phyloP scores from a whole-genome alignment of 1,140 invertebrate genomes.

The Spodoptera frugiperda region DNA sequence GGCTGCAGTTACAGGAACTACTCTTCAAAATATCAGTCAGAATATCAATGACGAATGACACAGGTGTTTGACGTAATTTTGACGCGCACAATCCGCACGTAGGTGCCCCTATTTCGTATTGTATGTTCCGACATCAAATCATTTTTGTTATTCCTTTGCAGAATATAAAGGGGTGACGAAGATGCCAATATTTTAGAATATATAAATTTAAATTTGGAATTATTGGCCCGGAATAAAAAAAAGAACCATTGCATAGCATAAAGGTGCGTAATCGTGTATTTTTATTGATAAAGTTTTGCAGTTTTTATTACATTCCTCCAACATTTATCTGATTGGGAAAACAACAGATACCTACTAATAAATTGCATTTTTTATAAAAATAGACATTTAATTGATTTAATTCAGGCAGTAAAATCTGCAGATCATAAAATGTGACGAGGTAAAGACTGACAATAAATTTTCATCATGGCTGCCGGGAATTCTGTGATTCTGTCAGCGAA shows the following conservation, averaged over 20 bases:
- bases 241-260: no score
- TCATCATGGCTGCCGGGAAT: constrained; percentile 61
- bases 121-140: constrained; percentile 12
- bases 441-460: constrained; percentile 60
- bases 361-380: no score
- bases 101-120: background rate
- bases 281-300: no score
- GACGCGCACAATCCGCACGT: background rate
- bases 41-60: background rate
- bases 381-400: no score
- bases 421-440: constrained; percentile 49
- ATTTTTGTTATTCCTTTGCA: constrained; percentile 27
- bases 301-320: no score
- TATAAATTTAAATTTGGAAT: no score
- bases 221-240: no score
- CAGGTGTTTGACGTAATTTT: constrained; percentile 9
- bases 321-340: no score
- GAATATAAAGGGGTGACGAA: constrained; percentile 15
- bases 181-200: constrained; percentile 13
- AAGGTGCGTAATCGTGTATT: no score
- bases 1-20: background rate
- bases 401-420: no score
- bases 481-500: constrained; percentile 64
- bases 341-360: no score
- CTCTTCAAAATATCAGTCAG: background rate